Base-by-base conservation (phyloP, 2,113 vertebrate genomes). In the Nibea albiflora region DNA sequence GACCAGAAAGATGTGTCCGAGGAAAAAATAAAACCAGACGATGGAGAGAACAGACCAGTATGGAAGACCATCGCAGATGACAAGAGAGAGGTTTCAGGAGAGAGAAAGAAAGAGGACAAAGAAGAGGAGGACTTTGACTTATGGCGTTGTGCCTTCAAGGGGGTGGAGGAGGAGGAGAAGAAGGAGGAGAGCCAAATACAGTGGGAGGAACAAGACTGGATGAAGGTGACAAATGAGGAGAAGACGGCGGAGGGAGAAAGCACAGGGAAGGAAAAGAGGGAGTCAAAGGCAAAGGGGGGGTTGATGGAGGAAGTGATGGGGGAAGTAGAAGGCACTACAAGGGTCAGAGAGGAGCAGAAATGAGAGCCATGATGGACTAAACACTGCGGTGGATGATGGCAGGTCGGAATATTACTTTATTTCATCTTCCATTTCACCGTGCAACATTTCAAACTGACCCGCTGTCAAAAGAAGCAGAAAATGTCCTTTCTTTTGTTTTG, bases 361-460 rank as follows among this genome's bases (percentile, higher is more conserved):
- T 8, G 95, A 90, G 66, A 75, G 1, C 60, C 73, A 91, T 1
- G 96, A 97, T 10, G 83, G 93, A 3, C 75, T 94, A 1, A 85
- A 90, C 56, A 95, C 94, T 0, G 85, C 91, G 0, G 92, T 95
- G 22, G 96, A 97, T 73, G 94, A 96, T 4, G 94, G 94, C 93
- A 97, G 97, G 98, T 99, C 90, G 87, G 90, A 76, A 64, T 44
- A 9, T 26, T 16, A 14, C 50, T 58, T 39, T 39, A 8, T 8
- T 39, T 39, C 6, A 57, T 28, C 20, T 16, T 35, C 12, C 11
- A 11, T 35, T n/a, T 22, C 4, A 14, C 5, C 15, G 0, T 57
- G 5, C 17, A 46, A 20, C 12, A 17, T 56, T 71, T 8, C 11
- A 56, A 26, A 47, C 69, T 8, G 16, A 57, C 1, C 11, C 4